Evolutionary conservation across 2,888 invertebrate genomes (phyloP).

Genomic region (Phorcus lineatus): DNA sequence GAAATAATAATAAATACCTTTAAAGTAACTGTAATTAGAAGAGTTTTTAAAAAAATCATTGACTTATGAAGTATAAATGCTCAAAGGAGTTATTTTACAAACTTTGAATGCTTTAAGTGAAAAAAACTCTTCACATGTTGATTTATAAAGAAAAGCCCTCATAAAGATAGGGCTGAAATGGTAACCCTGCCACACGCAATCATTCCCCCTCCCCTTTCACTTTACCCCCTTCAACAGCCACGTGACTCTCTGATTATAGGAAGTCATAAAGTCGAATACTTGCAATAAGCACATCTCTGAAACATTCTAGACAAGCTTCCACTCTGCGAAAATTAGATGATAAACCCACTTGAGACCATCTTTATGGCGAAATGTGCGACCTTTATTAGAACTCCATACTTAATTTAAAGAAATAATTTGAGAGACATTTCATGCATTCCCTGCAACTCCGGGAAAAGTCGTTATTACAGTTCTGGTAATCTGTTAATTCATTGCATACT

Average conservation of each 20-base stretch:
- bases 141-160: neutral
- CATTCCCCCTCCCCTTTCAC: neutral
- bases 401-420: conserved; percentile 22
- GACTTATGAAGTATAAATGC: no score
- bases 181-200: neutral
- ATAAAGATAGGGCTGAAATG: neutral
- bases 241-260: conserved; percentile 1
- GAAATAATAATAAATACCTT: no score
- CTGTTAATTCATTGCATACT: conserved; percentile 18
- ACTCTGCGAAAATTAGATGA: neutral
- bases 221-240: neutral
- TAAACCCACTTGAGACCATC: neutral
- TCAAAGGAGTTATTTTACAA: neutral
- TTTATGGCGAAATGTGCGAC: conserved; percentile 11
- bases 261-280: conserved; percentile 3
- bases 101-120: conserved; percentile 1
- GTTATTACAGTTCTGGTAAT: conserved; percentile 8
- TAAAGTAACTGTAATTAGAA: no score
- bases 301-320: neutral
- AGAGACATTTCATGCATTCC: conserved; percentile 19
- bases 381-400: conserved; percentile 5
- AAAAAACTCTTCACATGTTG: neutral
- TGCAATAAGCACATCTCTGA: neutral
- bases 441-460: neutral
- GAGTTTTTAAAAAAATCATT: no score